Percentiles rank a stretch among this genome's conserved stretches.
phyloP scores from a whole-genome alignment of 2,113 vertebrate species.

The Numida meleagris region DNA sequence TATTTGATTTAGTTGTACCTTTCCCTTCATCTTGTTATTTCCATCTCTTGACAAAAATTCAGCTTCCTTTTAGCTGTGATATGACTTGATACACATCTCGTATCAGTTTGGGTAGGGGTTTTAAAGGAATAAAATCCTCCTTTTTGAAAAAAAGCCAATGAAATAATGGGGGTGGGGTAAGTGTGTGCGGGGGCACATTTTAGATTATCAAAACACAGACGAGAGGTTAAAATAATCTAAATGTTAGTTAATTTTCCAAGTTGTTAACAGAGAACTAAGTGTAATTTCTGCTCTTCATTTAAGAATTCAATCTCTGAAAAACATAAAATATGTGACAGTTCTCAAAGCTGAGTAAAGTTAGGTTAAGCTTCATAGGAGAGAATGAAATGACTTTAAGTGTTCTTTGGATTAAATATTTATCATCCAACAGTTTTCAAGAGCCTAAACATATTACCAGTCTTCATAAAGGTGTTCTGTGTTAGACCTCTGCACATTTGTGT shows the following conservation, averaged over 20 bases:
- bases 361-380: neutral
- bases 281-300: neutral
- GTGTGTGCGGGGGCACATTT: neutral
- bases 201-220: neutral
- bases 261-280: neutral
- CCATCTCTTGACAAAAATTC: accelerated
- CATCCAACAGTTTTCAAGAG: neutral
- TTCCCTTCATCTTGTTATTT: neutral
- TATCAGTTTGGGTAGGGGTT: neutral
- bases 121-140: neutral
- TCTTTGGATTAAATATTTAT: neutral
- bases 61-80: neutral
- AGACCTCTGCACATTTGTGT: neutral
- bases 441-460: neutral
- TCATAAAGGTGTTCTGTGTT: neutral
- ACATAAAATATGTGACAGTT: neutral
- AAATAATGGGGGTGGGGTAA: neutral
- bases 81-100: neutral
- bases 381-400: neutral
- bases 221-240: neutral
- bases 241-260: neutral
- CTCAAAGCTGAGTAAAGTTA: neutral
- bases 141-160: neutral
- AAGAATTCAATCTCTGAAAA: neutral
- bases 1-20: neutral